Evolutionary conservation across 2,113 vertebrate genomes (phyloP).

Genomic region (Delphinus delphis): DNA sequence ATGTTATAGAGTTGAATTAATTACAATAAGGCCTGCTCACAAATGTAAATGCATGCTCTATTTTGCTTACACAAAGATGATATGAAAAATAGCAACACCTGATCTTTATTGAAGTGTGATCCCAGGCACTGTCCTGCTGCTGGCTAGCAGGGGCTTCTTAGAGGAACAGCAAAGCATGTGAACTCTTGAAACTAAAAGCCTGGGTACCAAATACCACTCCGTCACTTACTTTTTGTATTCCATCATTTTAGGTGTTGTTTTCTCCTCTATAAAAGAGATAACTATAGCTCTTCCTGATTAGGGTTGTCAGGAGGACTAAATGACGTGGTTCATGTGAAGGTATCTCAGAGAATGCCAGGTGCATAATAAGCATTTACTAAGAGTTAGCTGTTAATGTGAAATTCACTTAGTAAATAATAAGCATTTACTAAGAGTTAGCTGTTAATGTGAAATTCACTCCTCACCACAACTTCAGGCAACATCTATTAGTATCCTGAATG

Average conservation of each 20-base stretch:
- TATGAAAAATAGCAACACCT: background rate
- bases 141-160: background rate
- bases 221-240: background rate
- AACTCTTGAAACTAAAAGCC: background rate
- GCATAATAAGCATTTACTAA: background rate
- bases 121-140: background rate
- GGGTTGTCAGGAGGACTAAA: background rate
- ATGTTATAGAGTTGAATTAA: background rate
- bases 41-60: background rate
- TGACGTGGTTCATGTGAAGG: background rate
- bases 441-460: background rate
- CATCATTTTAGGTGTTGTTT: background rate
- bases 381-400: background rate
- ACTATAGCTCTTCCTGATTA: background rate
- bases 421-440: background rate
- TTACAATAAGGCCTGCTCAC: background rate
- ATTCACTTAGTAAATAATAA: background rate
- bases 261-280: background rate
- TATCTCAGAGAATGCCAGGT: background rate
- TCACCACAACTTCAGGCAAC: background rate
- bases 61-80: background rate
- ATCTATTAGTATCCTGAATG: background rate
- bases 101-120: background rate
- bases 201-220: background rate
- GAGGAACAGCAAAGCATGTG: accelerated